Percentiles rank a stretch among this genome's conserved stretches.
Conservation (phyloP, 1,140 invertebrate genomes). For the Caerostris extrusa region DNA sequence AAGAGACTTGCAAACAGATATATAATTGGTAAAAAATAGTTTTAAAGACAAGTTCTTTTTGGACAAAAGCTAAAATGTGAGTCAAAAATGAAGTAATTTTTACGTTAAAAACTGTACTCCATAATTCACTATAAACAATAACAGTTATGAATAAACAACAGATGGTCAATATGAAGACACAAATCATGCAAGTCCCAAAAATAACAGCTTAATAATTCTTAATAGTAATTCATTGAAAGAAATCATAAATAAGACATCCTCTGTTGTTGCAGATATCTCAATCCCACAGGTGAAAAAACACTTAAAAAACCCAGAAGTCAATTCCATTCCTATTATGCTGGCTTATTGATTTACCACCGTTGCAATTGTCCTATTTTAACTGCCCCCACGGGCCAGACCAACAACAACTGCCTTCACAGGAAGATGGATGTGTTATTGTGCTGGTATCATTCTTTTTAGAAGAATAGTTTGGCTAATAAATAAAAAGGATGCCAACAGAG, state of each 20-base stretch:
- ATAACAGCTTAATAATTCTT: not conserved
- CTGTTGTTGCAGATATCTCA: not conserved
- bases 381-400: not conserved
- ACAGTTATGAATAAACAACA: not conserved
- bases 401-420: not conserved
- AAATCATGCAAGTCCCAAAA: not conserved
- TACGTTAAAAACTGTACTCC: not conserved
- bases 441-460: not conserved
- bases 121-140: not conserved
- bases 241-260: not conserved
- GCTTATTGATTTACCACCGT: not conserved
- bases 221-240: not conserved
- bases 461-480: conserved; percentile 5
- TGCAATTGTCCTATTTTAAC: not conserved
- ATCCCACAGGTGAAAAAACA: not conserved
- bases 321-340: not conserved
- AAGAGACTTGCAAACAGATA: too few species aligned
- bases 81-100: too few species aligned
- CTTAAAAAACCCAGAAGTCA: not conserved
- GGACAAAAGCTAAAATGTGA: too few species aligned
- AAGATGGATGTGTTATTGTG: conserved; percentile 42
- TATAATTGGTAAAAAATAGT: too few species aligned
- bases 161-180: not conserved
- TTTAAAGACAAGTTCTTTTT: too few species aligned
- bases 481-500: not conserved